These are phyloP conservation scores for Leptinotarsa rubiginosa DNA, from an alignment of 2,888 invertebrate genomes.

Conservation along the genomic window DNA sequence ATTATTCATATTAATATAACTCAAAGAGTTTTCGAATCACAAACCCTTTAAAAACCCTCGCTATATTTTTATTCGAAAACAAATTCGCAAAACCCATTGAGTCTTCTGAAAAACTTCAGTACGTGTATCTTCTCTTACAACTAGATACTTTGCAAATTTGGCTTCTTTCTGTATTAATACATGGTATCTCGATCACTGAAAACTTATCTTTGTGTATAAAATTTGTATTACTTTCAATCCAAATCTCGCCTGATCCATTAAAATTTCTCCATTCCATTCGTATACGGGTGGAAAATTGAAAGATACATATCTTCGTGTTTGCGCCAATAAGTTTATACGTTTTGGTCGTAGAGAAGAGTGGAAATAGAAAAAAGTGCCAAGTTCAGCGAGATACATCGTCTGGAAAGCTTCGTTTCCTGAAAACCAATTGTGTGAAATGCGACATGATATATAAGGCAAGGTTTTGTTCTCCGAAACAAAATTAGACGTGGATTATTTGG, in stretches of 20 bases:
- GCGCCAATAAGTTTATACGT: slow-evolving; percentile 23
- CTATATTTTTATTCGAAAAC: too few species aligned
- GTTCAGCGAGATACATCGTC: slow-evolving; percentile 33
- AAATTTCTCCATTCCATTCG: slow-evolving; percentile 14
- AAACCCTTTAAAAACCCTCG: too few species aligned
- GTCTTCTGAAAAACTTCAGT: too few species aligned
- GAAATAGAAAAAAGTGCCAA: slow-evolving; percentile 27
- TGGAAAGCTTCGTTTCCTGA: slow-evolving; percentile 41
- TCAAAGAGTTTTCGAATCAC: too few species aligned
- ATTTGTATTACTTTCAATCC: neutral
- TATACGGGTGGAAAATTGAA: slow-evolving; percentile 6
- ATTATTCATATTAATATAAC: too few species aligned
- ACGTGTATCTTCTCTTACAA: too few species aligned
- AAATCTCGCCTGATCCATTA: neutral
- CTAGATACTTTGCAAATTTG: too few species aligned
- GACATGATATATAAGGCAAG: slow-evolving; percentile 4
- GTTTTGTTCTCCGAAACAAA: slow-evolving; percentile 9
- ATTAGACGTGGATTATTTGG: slow-evolving; percentile 3
- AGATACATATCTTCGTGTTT: slow-evolving; percentile 12
- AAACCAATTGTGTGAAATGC: slow-evolving; percentile 33
- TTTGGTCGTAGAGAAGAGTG: slow-evolving; percentile 12
- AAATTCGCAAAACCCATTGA: too few species aligned
- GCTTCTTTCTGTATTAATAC: too few species aligned
- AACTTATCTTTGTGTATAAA: too few species aligned
- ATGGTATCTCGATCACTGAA: too few species aligned